Base-by-base conservation (phyloP, 2,113 vertebrate species). In the Haemorhous mexicanus region DNA sequence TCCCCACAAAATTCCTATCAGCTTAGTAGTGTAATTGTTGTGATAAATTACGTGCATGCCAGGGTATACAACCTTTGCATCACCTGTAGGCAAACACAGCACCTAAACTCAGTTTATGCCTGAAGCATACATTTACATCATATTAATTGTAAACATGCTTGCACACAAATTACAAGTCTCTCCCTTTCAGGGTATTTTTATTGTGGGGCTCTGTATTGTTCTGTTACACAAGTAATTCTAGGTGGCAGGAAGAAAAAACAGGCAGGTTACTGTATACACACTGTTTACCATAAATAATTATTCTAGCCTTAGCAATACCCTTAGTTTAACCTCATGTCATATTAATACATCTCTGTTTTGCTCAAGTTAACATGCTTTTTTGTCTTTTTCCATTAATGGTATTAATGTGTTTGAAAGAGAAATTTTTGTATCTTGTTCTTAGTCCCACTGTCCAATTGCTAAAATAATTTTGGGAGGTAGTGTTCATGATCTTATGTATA, bases 401-500 rank as follows among this genome's bases (percentile, higher is more conserved):
- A 19, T 55, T 27, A 59, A 82, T 11, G 14, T 53, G 19, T 28
- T 87, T 37, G 12, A 66, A 66, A 63, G 35, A 43, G 10, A 6
- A 37, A 6, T 26, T 67, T 78, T 84, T 4, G 21, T 61, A 75
- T 37, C n/a, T 7, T 67, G 32, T 13, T 35, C 16, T 58, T 63
- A 55, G 13, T 41, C 7, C 13, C 11, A 37, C 6, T 58, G 19
- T 74, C 8, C 17, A 62, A 1, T 24, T 84, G 37, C 30, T 61
- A n/a, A 58, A 88, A 39, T 67, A 87, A 28, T 19, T 47, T 4
- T 23, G 9, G 55, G 52, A 37, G 2, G 10, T 39, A 44, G 6
- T 0, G 0, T 28, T 70, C 9, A 9, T 41, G 33, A 17, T 79
- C 10, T 46, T 46, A 4, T 2, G 11, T 37, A 3, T 2, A 4